Evolutionary conservation across 2,113 vertebrate genomes (phyloP).

Genomic region (Lontra canadensis): DNA sequence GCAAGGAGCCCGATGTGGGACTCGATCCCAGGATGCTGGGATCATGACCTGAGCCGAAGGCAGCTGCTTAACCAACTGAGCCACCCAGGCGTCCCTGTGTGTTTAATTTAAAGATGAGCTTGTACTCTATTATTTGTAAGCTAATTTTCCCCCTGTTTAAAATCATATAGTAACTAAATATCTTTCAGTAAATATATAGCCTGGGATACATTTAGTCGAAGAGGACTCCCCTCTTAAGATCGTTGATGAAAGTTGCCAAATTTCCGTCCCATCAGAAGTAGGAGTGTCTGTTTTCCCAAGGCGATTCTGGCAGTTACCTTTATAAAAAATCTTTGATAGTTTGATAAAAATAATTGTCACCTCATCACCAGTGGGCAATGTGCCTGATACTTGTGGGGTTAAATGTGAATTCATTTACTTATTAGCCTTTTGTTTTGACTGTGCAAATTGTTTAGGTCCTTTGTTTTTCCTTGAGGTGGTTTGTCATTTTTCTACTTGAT

Average conservation of each 20-base stretch:
- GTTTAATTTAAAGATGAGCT: not conserved
- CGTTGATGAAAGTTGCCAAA: not conserved
- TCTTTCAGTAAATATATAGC: not conserved
- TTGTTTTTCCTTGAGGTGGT: not conserved
- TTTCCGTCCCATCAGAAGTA: not conserved
- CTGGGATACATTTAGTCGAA: too few relatives aligned
- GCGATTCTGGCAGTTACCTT: not conserved
- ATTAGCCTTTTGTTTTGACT: not conserved
- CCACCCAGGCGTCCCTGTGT: too few relatives aligned
- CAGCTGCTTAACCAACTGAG: too few relatives aligned
- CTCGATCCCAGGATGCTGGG: too few relatives aligned
- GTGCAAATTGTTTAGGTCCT: not conserved
- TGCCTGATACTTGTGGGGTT: not conserved
- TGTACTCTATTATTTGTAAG: not conserved
- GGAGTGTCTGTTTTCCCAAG: not conserved
- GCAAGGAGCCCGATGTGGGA: too few relatives aligned
- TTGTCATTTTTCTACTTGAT: not conserved
- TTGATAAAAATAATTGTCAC: not conserved
- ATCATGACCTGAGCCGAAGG: too few relatives aligned
- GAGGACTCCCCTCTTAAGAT: too few relatives aligned
- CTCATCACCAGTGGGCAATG: not conserved
- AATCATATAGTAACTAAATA: not conserved
- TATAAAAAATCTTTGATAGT: not conserved
- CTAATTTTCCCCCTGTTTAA: not conserved
- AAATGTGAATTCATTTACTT: not conserved